phyloP scores from a whole-genome alignment of 2,888 invertebrate species.

The Polydrusus pterygomalis region DNA sequence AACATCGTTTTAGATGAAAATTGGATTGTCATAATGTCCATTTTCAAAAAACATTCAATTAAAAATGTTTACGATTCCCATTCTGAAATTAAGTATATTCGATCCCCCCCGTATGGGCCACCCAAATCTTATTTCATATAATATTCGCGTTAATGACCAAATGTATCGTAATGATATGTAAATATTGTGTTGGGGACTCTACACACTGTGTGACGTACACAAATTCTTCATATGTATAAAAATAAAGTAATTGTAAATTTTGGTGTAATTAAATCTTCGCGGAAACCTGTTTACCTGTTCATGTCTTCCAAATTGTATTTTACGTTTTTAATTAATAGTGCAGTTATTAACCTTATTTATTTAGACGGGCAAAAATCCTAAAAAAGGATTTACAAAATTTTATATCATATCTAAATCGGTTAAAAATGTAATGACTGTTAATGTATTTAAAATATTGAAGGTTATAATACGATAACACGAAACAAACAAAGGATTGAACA shows the following conservation, averaged over 20 bases:
- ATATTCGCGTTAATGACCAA: too few species aligned
- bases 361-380: not conserved
- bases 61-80: too few species aligned
- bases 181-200: not conserved
- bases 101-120: too few species aligned
- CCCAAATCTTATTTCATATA: too few species aligned
- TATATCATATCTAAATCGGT: not conserved
- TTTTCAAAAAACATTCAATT: too few species aligned
- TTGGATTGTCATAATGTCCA: too few species aligned
- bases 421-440: too few species aligned
- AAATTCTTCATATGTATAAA: not conserved
- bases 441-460: too few species aligned
- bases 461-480: too few species aligned
- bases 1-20: too few species aligned
- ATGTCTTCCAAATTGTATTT: not conserved
- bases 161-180: not conserved
- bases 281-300: not conserved
- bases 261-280: not conserved
- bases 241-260: not conserved
- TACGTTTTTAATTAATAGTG: constrained; percentile 2
- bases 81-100: too few species aligned
- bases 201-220: not conserved
- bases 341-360: not conserved
- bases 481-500: too few species aligned
- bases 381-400: not conserved